Evolutionary conservation across 2,888 invertebrate genomes (phyloP).

Genomic region (Oscheius sp.): DNA sequence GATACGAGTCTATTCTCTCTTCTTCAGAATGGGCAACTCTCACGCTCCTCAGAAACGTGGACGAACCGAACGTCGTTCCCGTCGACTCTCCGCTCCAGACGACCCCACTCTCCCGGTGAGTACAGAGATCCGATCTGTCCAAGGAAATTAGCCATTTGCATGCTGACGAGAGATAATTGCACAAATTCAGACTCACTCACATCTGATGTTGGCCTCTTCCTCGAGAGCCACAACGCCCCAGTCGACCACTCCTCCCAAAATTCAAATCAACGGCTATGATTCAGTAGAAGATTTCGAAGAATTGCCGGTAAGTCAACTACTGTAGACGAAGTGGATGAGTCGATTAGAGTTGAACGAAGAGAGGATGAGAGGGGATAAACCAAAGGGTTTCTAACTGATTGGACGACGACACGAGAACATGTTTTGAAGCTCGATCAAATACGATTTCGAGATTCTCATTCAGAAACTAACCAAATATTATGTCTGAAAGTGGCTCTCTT

Average conservation of each 20-base stretch:
- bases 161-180: constrained; percentile 2
- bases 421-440: no score
- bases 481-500: no score
- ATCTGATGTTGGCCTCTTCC: constrained; percentile 28
- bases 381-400: no score
- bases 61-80: not conserved
- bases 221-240: constrained; percentile 38
- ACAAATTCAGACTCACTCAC: constrained; percentile 31
- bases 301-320: constrained; percentile 25
- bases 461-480: no score
- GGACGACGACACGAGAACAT: no score
- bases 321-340: no score
- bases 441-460: no score
- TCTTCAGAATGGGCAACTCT: constrained; percentile 24
- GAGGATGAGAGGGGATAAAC: not conserved
- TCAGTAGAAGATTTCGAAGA: constrained; percentile 43
- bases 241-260: constrained; percentile 45
- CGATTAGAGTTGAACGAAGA: no score
- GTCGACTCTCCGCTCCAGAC: constrained; percentile 14
- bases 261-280: constrained; percentile 49
- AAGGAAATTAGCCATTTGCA: constrained; percentile 1
- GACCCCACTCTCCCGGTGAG: constrained; percentile 1
- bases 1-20: constrained; percentile 12
- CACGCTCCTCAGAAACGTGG: constrained; percentile 15
- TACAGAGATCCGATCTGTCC: not conserved